A percentile compares a stretch with the other conserved stretches of the same genome.
Conservation (phyloP, 64 coral and sea anemone genomes). For the Stichodactyla mertensii region DNA sequence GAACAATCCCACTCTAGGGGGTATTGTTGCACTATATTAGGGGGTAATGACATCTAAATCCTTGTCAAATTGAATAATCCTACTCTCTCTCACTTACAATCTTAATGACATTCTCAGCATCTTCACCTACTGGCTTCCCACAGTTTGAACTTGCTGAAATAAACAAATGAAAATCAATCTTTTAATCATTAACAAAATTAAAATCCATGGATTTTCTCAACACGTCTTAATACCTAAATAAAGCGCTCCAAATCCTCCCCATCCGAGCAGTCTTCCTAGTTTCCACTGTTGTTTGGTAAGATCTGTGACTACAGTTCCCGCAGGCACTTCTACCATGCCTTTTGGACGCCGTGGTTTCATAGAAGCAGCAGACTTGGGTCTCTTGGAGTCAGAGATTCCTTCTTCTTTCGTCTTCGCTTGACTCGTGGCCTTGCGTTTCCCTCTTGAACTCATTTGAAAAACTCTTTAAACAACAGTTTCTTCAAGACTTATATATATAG, state of each 20-base stretch:
- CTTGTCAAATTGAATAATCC: too few species aligned
- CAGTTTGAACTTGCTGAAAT: conserved; percentile 39
- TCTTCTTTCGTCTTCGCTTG: conserved; percentile 7
- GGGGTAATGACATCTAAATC: too few species aligned
- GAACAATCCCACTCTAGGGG: too few species aligned
- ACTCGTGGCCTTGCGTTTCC: conserved; percentile 61
- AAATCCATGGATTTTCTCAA: background rate
- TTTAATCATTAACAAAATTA: background rate
- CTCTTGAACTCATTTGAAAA: conserved; percentile 21
- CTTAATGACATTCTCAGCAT: conserved; percentile 61
- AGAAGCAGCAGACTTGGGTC: conserved; percentile 23
- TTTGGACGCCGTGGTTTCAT: conserved; percentile 70
- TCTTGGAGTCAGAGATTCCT: conserved; percentile 19
- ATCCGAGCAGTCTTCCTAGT: conserved; percentile 78
- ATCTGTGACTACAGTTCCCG: conserved; percentile 68
- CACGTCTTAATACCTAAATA: conserved; percentile 59
- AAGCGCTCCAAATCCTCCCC: conserved; percentile 95
- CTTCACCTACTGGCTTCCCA: conserved; percentile 31
- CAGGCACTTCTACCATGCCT: conserved; percentile 77
- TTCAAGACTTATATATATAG: background rate
- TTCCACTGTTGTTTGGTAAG: conserved; percentile 75
- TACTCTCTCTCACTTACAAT: conserved; percentile 26
- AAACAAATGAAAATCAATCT: background rate
- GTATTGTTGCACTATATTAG: too few species aligned
- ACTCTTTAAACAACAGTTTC: background rate